Conservation (phyloP, 2,888 invertebrate genomes). For the Spialia ferax region DNA sequence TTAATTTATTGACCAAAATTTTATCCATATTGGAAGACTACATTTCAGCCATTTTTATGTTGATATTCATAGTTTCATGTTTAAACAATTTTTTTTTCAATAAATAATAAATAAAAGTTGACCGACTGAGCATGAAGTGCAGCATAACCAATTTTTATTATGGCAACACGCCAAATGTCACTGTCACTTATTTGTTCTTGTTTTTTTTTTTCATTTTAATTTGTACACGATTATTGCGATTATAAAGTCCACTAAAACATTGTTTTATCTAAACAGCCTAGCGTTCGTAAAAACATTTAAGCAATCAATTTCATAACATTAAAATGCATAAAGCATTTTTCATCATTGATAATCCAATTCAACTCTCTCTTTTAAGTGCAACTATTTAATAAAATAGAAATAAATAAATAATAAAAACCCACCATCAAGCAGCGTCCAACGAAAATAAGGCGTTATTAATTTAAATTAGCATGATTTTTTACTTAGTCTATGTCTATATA, state of each 20-base stretch:
- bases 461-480: slow-evolving; percentile 29
- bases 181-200: slow-evolving; percentile 13
- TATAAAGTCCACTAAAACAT: slow-evolving; percentile 46
- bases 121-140: no score
- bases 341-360: slow-evolving; percentile 88
- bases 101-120: no score
- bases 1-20: not conserved
- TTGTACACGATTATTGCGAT: slow-evolving; percentile 26
- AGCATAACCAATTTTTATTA: not conserved
- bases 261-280: slow-evolving; percentile 62
- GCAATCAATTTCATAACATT: slow-evolving; percentile 11
- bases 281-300: slow-evolving; percentile 51
- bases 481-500: slow-evolving; percentile 26
- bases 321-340: slow-evolving; percentile 31
- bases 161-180: slow-evolving; percentile 25
- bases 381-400: slow-evolving; percentile 53
- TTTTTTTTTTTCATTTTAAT: slow-evolving; percentile 4
- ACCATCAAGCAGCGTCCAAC: slow-evolving; percentile 86
- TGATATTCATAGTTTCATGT: no score
- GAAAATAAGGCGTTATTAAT: slow-evolving; percentile 56
- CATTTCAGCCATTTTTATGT: not conserved
- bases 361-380: slow-evolving; percentile 87
- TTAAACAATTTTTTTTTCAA: no score
- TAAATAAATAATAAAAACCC: slow-evolving; percentile 58
- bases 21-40: not conserved